Evolutionary conservation across 53 echinoderm and acorn worm genomes (phyloP).

Genomic region (Temnopleurus reevesii): DNA sequence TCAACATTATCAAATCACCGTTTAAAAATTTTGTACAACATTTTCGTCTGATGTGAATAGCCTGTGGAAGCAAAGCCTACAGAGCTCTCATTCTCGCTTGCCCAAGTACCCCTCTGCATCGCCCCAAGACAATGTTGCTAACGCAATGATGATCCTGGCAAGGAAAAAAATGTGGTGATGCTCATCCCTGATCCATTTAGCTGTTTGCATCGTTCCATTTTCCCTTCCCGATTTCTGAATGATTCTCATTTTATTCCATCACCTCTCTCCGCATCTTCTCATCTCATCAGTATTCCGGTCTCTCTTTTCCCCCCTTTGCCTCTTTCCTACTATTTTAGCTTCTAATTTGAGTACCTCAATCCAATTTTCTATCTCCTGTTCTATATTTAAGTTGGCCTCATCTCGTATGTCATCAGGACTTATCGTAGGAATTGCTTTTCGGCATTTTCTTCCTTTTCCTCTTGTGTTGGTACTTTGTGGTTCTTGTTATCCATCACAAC

Average conservation of each 20-base stretch:
- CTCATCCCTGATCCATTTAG: constrained; percentile 20
- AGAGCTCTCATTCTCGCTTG: constrained; percentile 15
- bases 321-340: background rate
- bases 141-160: background rate
- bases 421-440: background rate
- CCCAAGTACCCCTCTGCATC: constrained; percentile 28
- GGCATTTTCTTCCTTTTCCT: no score
- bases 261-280: background rate
- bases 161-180: background rate
- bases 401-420: constrained; percentile 14
- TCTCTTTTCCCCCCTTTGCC: background rate
- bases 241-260: background rate
- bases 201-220: constrained; percentile 33
- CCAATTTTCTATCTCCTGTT: constrained; percentile 24
- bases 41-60: no score
- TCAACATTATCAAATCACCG: no score
- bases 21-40: no score
- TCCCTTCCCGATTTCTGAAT: background rate
- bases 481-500: no score
- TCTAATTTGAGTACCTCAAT: constrained; percentile 33
- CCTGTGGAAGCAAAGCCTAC: constrained; percentile 42
- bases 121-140: background rate
- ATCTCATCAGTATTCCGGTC: background rate
- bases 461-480: no score
- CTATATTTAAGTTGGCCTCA: constrained; percentile 12